Conservation (phyloP, 1,140 invertebrate genomes). For the Magallana angulata region DNA sequence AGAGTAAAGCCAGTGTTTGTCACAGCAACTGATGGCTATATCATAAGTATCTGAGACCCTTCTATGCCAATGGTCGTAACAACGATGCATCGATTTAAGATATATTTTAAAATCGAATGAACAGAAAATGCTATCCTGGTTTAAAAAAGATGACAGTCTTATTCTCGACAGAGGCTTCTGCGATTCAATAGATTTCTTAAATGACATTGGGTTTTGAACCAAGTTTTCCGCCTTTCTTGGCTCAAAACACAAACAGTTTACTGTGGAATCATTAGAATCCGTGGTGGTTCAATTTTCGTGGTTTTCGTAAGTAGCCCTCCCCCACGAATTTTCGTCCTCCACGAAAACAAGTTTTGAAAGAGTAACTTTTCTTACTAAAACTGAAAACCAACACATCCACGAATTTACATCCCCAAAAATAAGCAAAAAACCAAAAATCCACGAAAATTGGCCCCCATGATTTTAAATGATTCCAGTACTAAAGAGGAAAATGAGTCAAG, state of each 20-base stretch:
- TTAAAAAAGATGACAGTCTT: constrained; percentile 37
- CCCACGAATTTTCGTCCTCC: too few species aligned
- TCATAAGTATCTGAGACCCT: constrained; percentile 35
- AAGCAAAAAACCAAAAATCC: too few species aligned
- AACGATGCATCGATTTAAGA: constrained; percentile 45
- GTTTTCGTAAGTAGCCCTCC: too few species aligned
- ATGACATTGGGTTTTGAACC: background rate
- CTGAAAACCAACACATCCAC: too few species aligned
- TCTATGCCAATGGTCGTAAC: background rate
- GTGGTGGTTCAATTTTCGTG: too few species aligned
- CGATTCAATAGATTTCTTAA: constrained; percentile 23
- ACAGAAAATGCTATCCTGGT: constrained; percentile 35
- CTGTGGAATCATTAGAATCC: too few species aligned
- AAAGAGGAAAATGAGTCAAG: constrained; percentile 31
- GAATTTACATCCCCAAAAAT: too few species aligned
- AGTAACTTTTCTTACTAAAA: too few species aligned
- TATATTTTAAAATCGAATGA: constrained; percentile 35
- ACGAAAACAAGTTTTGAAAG: too few species aligned
- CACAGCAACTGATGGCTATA: constrained; percentile 25
- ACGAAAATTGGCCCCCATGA: too few species aligned
- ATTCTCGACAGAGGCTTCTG: constrained; percentile 48
- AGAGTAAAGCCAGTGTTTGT: constrained; percentile 30
- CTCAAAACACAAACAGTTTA: constrained; percentile 29
- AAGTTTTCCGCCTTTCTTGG: constrained; percentile 2
- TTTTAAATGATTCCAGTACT: background rate